These are phyloP conservation scores for Takifugu rubripes DNA, from an alignment of 2,797 vertebrate genomes.

Conservation along the genomic window DNA sequence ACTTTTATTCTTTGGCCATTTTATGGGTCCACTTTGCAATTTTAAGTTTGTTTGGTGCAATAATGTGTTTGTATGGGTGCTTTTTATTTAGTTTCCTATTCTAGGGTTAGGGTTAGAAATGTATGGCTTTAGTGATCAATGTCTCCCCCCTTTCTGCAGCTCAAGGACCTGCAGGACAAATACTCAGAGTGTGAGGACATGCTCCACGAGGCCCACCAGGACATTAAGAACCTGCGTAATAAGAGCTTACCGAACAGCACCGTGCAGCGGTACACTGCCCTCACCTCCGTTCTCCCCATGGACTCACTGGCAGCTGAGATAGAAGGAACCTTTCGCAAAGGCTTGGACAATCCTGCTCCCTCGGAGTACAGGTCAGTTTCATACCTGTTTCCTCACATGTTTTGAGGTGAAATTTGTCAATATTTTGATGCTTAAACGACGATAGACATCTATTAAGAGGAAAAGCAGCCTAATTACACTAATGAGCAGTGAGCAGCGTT, in stretches of 20 bases:
- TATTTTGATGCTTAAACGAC: background rate
- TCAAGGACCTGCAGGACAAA: slow-evolving; percentile 84
- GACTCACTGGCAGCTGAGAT: slow-evolving; percentile 88
- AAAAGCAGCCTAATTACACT: too few species aligned
- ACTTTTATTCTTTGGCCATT: too few species aligned
- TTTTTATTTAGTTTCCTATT: too few species aligned
- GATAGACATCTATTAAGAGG: too few species aligned
- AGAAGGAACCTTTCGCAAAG: slow-evolving; percentile 84
- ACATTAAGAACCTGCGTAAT: slow-evolving; percentile 82
- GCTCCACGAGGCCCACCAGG: slow-evolving; percentile 82
- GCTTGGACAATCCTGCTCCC: slow-evolving; percentile 76
- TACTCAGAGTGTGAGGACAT: slow-evolving; percentile 81
- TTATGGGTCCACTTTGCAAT: too few species aligned
- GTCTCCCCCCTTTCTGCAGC: slow-evolving; percentile 63
- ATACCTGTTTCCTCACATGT: background rate
- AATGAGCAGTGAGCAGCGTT: too few species aligned
- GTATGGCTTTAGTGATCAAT: background rate
- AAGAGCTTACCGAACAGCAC: slow-evolving; percentile 82
- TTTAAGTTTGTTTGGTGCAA: too few species aligned
- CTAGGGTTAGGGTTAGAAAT: too few species aligned
- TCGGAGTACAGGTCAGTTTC: slow-evolving; percentile 81
- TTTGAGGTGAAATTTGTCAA: background rate
- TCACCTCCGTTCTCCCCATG: slow-evolving; percentile 81
- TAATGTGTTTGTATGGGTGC: too few species aligned
- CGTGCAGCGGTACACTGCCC: slow-evolving; percentile 78